A percentile compares a stretch with the other conserved stretches of the same genome.
These are phyloP conservation scores for Spongilla lacustris DNA, from an alignment of 37 sponge, comb jelly and placozoan species.

Conservation along the genomic window DNA sequence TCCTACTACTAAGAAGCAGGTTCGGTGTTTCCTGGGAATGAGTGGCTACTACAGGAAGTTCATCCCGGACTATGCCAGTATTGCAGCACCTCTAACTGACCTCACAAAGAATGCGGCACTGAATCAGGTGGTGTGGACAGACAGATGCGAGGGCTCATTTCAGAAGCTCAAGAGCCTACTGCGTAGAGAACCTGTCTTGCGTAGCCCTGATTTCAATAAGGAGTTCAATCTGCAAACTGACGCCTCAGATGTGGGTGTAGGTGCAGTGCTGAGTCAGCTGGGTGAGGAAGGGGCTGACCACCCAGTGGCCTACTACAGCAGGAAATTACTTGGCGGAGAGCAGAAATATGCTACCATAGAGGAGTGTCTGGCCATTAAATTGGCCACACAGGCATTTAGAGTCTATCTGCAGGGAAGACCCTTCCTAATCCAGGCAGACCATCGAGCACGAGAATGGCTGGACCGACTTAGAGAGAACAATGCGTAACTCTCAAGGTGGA, in stretches of 20 bases:
- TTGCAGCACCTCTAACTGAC: conserved; percentile 15
- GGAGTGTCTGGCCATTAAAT: conserved; percentile 62
- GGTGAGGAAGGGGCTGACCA: conserved; percentile 38
- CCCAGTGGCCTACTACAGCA: conserved; percentile 47
- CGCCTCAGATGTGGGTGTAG: conserved; percentile 39
- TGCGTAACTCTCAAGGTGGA: conserved; percentile 24
- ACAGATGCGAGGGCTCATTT: conserved; percentile 33
- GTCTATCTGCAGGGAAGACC: conserved; percentile 42
- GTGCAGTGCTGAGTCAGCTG: conserved; percentile 51
- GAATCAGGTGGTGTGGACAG: conserved; percentile 15
- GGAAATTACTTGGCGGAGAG: conserved; percentile 48
- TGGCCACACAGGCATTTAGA: conserved; percentile 28
- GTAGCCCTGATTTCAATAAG: conserved; percentile 18
- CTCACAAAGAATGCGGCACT: conserved; percentile 29
- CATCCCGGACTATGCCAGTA: conserved; percentile 11
- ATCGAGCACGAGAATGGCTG: conserved; percentile 45
- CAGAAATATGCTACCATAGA: conserved; percentile 45
- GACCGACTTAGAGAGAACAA: conserved; percentile 42
- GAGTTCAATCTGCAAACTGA: conserved; percentile 43
- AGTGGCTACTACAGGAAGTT: conserved; percentile 53
- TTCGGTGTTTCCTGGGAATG: conserved; percentile 43
- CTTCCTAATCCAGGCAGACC: conserved; percentile 47
- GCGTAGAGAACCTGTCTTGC: conserved; percentile 16
- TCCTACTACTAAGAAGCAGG: conserved; percentile 32
- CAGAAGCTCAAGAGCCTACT: conserved; percentile 14